These are phyloP conservation scores for Aratinga solstitialis DNA, from an alignment of 2,797 vertebrate species.

Conservation along the genomic window DNA sequence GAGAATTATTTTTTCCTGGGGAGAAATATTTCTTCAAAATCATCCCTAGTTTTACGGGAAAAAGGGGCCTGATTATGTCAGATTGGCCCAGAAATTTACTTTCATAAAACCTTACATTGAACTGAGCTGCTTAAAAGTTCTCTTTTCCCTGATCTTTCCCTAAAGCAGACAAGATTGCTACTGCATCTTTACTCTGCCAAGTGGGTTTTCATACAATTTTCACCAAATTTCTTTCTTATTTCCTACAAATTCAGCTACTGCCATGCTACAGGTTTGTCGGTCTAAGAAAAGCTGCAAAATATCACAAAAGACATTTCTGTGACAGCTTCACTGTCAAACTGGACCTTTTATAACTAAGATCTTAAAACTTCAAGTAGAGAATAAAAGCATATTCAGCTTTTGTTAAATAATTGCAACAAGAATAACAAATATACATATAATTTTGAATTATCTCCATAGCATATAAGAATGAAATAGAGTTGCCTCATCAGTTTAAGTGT, in stretches of 20 bases:
- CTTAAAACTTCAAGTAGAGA: background rate
- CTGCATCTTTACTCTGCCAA: background rate
- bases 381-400: background rate
- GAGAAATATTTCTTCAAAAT: constrained; percentile 13
- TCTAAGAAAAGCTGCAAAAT: constrained; percentile 1
- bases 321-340: background rate
- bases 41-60: background rate
- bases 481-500: background rate
- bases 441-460: background rate
- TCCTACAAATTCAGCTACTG: background rate
- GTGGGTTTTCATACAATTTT: background rate
- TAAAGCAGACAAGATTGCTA: background rate
- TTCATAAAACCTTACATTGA: background rate
- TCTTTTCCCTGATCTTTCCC: background rate
- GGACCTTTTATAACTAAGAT: background rate
- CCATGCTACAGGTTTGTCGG: background rate
- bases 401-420: constrained; percentile 19
- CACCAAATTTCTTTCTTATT: constrained; percentile 7
- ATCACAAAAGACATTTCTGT: background rate
- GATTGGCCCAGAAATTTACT: constrained; percentile 1
- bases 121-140: background rate
- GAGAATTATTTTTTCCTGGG: background rate
- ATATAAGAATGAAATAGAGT: background rate
- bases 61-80: background rate
- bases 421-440: background rate